A percentile compares a stretch with the other conserved stretches of the same genome.
Evolutionary conservation across 1,140 invertebrate species (phyloP).

Genomic region (Drosophila eugracilis): DNA sequence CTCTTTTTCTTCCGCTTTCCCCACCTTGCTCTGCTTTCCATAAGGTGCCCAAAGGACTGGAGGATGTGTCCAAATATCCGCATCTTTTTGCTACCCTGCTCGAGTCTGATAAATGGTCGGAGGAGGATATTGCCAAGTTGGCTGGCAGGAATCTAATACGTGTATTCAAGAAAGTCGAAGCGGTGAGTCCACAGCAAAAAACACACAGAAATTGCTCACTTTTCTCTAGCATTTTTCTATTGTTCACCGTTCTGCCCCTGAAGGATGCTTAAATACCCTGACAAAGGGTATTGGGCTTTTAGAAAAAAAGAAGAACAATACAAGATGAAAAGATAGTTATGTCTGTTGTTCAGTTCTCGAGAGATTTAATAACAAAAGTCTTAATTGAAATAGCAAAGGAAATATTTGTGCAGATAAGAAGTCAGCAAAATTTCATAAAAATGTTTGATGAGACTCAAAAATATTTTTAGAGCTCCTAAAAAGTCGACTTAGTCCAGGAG

Average conservation of each 20-base stretch:
- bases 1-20: too few species aligned
- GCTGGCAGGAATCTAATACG: conserved; percentile 91
- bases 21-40: conserved; percentile 1
- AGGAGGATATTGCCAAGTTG: conserved; percentile 91
- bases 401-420: too few species aligned
- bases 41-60: conserved; percentile 90
- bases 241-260: conserved; percentile 34
- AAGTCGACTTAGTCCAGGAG: background rate
- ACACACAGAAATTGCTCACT: conserved; percentile 34
- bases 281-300: conserved; percentile 1
- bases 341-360: background rate
- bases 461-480: too few species aligned
- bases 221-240: conserved; percentile 55
- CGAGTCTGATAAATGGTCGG: conserved; percentile 89
- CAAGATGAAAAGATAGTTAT: background rate
- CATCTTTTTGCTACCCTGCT: conserved; percentile 89
- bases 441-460: too few species aligned
- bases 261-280: conserved; percentile 24
- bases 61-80: conserved; percentile 94
- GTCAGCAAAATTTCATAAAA: too few species aligned
- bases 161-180: conserved; percentile 91
- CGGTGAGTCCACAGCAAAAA: conserved; percentile 86
- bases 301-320: background rate
- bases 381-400: background rate
- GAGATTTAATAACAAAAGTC: background rate